Conservation (phyloP, 2,888 invertebrate species). For the Xiphydria camelus region DNA sequence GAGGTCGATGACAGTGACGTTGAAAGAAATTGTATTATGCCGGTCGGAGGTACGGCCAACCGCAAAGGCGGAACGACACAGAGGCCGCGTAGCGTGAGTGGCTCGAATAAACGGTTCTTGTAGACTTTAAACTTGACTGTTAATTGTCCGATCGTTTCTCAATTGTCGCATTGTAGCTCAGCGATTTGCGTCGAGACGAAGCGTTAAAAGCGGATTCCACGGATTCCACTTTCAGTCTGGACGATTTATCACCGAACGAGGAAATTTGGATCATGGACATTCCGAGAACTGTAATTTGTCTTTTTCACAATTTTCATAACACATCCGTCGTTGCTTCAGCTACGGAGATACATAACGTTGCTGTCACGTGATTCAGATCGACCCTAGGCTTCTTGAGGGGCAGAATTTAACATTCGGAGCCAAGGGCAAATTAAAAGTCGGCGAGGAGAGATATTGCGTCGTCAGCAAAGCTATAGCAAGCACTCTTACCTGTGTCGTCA, state of each 20-base stretch:
- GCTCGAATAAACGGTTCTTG: too few relatives aligned
- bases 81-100: constrained; percentile 25
- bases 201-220: constrained; percentile 5
- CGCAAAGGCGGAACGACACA: too few relatives aligned
- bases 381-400: constrained; percentile 23
- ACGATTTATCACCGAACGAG: constrained; percentile 22
- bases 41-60: too few relatives aligned
- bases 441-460: constrained; percentile 23
- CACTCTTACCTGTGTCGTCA: constrained; percentile 27
- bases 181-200: constrained; percentile 18
- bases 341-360: too few relatives aligned
- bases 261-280: constrained; percentile 29
- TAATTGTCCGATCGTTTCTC: neutral
- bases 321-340: too few relatives aligned
- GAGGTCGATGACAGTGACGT: too few relatives aligned
- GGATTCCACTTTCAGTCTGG: constrained; percentile 17
- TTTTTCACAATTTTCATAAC: neutral
- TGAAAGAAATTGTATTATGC: too few relatives aligned
- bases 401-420: constrained; percentile 22
- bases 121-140: neutral
- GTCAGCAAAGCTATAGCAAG: constrained; percentile 14
- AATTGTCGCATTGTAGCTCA: constrained; percentile 21
- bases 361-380: too few relatives aligned
- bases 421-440: constrained; percentile 26
- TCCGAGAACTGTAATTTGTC: constrained; percentile 22